phyloP scores from a whole-genome alignment of 2,888 invertebrate species.

The Tipula vernalis region DNA sequence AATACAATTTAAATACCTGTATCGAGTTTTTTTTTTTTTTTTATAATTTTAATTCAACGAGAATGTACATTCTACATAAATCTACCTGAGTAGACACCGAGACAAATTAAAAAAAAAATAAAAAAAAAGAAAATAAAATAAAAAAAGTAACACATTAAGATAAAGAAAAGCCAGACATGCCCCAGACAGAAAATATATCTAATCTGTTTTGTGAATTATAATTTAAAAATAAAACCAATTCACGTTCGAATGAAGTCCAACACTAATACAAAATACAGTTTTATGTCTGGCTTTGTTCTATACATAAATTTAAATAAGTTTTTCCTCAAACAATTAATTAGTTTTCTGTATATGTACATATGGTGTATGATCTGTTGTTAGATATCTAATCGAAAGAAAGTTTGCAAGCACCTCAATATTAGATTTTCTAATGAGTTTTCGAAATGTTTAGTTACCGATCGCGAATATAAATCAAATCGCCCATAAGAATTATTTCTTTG shows the following conservation, averaged over 20 bases:
- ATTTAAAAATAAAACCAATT: background rate
- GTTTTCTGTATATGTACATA: background rate
- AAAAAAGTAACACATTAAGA: background rate
- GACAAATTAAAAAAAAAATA: background rate
- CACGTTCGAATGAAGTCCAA: background rate
- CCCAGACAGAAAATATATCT: background rate
- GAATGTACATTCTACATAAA: background rate
- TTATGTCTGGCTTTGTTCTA: background rate
- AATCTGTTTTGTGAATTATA: background rate
- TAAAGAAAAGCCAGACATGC: background rate
- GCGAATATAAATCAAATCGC: no score
- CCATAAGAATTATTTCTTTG: no score
- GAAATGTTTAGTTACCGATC: no score
- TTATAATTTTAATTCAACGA: background rate
- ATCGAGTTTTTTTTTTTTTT: background rate
- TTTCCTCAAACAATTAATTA: background rate
- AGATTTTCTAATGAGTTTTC: no score
- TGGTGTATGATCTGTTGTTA: background rate
- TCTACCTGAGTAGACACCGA: background rate
- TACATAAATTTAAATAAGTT: background rate
- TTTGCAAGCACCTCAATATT: no score
- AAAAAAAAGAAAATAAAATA: no score
- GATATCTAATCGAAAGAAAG: no score
- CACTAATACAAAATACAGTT: background rate
- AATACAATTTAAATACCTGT: background rate